Percentiles rank a stretch among this genome's conserved stretches.
These are phyloP conservation scores for Pagetopsis macropterus DNA, from an alignment of 2,797 vertebrate genomes.

Conservation along the genomic window DNA sequence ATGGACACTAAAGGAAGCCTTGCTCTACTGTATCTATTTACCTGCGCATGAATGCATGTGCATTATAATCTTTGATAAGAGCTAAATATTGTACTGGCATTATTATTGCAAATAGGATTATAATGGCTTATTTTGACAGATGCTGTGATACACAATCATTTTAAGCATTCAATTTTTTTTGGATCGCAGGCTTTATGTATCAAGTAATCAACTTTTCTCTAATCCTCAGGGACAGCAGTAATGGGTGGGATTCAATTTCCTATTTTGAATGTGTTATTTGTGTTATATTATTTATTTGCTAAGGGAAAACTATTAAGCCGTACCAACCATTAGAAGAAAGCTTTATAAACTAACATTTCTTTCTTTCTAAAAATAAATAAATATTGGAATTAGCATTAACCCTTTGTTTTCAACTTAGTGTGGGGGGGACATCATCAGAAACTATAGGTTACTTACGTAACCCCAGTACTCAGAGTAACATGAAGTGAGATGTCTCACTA, in stretches of 20 bases:
- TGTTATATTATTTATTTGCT: not conserved
- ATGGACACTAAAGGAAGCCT: no score
- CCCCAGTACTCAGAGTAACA: no score
- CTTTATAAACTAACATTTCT: not conserved
- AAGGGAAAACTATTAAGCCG: not conserved
- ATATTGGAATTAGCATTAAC: not conserved
- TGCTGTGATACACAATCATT: not conserved
- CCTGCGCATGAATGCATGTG: not conserved
- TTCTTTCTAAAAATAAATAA: not conserved
- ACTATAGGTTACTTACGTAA: no score
- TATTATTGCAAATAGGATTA: conserved; percentile 4
- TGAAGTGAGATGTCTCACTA: no score
- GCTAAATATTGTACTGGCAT: conserved; percentile 3
- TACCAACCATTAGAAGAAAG: not conserved
- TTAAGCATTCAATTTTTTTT: not conserved
- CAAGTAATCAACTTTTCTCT: not conserved
- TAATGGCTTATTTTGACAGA: conserved; percentile 2
- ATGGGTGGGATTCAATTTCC: not conserved
- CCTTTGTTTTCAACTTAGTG: not conserved
- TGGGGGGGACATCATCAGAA: no score
- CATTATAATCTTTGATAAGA: not conserved
- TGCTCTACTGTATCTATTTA: no score
- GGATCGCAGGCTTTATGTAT: not conserved
- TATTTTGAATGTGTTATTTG: not conserved
- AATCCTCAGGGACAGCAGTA: not conserved